These are phyloP conservation scores for Xylota segnis DNA, from an alignment of 2,888 invertebrate genomes.

Conservation along the genomic window DNA sequence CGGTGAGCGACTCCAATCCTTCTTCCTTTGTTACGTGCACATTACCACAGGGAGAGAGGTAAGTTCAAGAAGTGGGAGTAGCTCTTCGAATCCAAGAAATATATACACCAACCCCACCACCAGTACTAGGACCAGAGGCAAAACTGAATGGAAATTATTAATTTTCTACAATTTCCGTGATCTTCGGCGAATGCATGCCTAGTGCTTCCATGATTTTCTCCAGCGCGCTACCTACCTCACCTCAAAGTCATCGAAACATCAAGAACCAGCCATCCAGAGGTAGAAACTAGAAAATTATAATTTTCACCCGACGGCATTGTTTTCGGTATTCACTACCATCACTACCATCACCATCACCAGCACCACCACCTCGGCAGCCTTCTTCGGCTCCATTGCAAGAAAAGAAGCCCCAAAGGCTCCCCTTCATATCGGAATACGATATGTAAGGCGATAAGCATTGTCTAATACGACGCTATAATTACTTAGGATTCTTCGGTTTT, in stretches of 20 bases:
- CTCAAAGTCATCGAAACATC: conserved; percentile 13
- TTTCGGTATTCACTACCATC: background rate
- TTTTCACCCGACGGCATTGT: conserved; percentile 58
- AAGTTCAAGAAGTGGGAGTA: conserved; percentile 47
- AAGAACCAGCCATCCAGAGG: conserved; percentile 9
- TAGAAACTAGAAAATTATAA: conserved; percentile 60
- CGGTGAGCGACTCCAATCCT: background rate
- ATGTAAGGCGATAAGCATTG: conserved; percentile 64
- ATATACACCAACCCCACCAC: too few relatives aligned
- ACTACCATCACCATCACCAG: background rate
- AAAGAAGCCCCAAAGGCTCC: conserved; percentile 53
- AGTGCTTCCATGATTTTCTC: conserved; percentile 53
- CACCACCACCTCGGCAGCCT: conserved; percentile 5
- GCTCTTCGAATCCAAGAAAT: conserved; percentile 11
- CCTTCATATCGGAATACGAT: conserved; percentile 69
- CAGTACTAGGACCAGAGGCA: conserved; percentile 51
- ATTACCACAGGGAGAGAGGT: background rate
- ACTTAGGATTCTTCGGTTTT: conserved; percentile 49
- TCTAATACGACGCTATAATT: conserved; percentile 69
- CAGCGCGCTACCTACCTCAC: background rate
- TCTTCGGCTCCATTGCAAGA: conserved; percentile 38
- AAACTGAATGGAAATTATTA: conserved; percentile 60
- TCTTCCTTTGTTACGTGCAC: background rate
- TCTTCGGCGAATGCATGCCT: conserved; percentile 57
- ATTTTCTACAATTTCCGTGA: conserved; percentile 64